phyloP scores from a whole-genome alignment of 2,888 invertebrate genomes.

The Ochropleura plecta region DNA sequence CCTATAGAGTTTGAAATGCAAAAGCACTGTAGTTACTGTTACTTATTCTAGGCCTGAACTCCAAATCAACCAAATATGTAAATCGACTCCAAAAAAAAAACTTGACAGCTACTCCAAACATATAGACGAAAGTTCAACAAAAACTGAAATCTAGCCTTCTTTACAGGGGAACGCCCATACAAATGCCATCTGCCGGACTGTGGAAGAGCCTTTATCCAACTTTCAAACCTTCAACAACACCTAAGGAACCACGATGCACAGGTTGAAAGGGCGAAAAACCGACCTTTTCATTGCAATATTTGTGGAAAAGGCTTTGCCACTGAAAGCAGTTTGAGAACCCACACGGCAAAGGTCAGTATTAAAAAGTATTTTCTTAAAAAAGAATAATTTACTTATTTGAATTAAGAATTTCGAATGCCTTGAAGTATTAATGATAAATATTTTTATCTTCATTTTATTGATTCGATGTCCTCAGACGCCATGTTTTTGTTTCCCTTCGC shows the following conservation, averaged over 20 bases:
- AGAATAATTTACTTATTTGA: background rate
- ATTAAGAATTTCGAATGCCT: background rate
- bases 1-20: background rate
- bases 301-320: slow-evolving; percentile 99
- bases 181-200: slow-evolving; percentile 99
- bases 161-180: slow-evolving; percentile 98
- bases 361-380: slow-evolving; percentile 4
- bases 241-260: slow-evolving; percentile 98
- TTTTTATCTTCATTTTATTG: too few relatives aligned
- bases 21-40: background rate
- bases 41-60: background rate
- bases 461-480: too few relatives aligned
- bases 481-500: background rate
- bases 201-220: slow-evolving; percentile 98
- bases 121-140: slow-evolving; percentile 43
- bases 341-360: slow-evolving; percentile 98
- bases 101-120: background rate
- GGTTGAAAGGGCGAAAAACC: slow-evolving; percentile 97
- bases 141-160: slow-evolving; percentile 74
- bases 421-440: too few relatives aligned
- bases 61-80: background rate
- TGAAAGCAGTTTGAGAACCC: slow-evolving; percentile 98
- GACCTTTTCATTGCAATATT: slow-evolving; percentile 98
- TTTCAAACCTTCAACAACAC: slow-evolving; percentile 98
- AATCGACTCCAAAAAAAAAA: background rate